Evolutionary conservation across 2,113 vertebrate genomes (phyloP).

Genomic region (Nesogale talazaci): DNA sequence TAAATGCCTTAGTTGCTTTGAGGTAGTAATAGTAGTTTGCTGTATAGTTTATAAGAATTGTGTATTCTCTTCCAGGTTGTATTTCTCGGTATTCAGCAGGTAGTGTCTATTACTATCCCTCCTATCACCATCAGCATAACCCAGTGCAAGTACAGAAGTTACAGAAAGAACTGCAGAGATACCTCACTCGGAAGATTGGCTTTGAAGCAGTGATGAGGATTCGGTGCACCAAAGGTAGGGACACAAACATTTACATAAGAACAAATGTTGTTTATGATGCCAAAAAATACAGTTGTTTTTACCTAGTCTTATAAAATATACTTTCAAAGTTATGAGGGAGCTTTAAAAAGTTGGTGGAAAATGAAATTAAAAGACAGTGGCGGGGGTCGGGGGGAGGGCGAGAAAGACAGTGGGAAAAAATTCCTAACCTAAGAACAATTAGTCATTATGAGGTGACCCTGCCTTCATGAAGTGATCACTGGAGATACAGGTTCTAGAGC

Average conservation of each 20-base stretch:
- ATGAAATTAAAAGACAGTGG: too few species aligned
- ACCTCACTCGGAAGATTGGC: constrained; percentile 96
- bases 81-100: constrained; percentile 98
- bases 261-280: not conserved
- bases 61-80: constrained; percentile 89
- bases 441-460: too few species aligned
- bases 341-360: too few species aligned
- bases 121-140: constrained; percentile 96
- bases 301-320: not conserved
- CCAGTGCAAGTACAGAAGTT: constrained; percentile 94
- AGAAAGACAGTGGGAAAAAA: too few species aligned
- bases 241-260: not conserved
- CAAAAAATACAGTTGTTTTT: not conserved
- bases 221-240: constrained; percentile 97
- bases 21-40: not conserved
- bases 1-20: constrained; percentile 43
- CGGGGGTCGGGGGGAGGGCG: too few species aligned
- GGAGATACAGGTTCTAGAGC: too few species aligned
- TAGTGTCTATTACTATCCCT: constrained; percentile 95
- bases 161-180: constrained; percentile 95
- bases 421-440: too few species aligned
- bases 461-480: too few species aligned
- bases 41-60: not conserved
- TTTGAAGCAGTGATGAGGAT: constrained; percentile 99
- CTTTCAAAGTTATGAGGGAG: not conserved